Base-by-base conservation (phyloP, 2,888 invertebrate genomes). In the Polietes domitor region DNA sequence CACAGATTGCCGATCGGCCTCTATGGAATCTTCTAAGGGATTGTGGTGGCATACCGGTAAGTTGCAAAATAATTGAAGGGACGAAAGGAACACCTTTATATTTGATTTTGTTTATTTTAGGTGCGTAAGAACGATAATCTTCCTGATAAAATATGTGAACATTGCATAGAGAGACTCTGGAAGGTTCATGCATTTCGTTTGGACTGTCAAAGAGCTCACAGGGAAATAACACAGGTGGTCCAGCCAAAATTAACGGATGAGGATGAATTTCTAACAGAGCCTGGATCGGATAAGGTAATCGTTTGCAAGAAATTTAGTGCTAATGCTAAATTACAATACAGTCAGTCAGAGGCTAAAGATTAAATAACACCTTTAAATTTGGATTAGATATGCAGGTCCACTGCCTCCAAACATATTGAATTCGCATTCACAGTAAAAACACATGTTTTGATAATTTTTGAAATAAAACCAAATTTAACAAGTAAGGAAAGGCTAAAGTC, bases 41-140 rank as follows among this genome's bases (percentile, higher is more conserved):
- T 6, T 80, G 80, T 41, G 77, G 77, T 15, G 80, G 80, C 10
- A 58, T 84, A 37, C 50, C 83, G 47, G 83, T 84, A 80, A 58
- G 37, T 26, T 28, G 32, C 26, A 4, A 3, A 17, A 19, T 24
- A 58, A 19, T 43, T 3, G 9, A 53, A 53, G 12, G 12, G 28
- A 26, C n/a, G 12, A 21, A n/a, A 28, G 28, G 2, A 70, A 7
- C 2, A 17, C 4, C 15, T 50, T n/a, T 19, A 15, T 24, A 50
- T 9, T 24, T 26, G 15, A n/a, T 41, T 0, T 12, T 47, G 19
- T 28, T 28, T 17, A 3, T 17, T 19, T 21, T 9, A 84, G 83
- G 75, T 84, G 9, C 70, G 65, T 9, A 74, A 32, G 41, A 28
- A 72, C 12, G 83, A 84, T 61, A 47, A 72, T 68, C 55, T 84